These are phyloP conservation scores for Melitaea cinxia DNA, from an alignment of 1,140 invertebrate species.

Conservation along the genomic window DNA sequence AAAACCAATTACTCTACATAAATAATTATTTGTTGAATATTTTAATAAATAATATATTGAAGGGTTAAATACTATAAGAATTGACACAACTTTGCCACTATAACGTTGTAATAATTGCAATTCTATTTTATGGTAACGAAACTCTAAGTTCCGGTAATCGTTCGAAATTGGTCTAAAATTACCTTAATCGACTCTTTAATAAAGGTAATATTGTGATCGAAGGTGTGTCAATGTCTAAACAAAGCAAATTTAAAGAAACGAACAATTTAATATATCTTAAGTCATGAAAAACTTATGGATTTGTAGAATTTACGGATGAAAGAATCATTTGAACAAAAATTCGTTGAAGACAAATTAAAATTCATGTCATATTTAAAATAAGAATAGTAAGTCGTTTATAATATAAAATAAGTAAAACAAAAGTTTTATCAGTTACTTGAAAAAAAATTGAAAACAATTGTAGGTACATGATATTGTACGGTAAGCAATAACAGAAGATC, in stretches of 20 bases:
- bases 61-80: conserved; percentile 8
- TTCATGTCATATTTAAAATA: no score
- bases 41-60: conserved; percentile 21
- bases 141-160: conserved; percentile 4
- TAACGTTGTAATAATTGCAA: conserved; percentile 6
- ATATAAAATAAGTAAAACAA: no score
- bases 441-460: no score
- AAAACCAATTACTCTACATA: conserved; percentile 17
- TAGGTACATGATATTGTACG: no score
- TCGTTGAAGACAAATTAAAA: no score
- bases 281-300: no score
- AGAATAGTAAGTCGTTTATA: no score
- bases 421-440: no score
- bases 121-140: conserved; percentile 2
- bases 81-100: conserved; percentile 1
- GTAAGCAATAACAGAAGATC: no score
- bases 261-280: not conserved
- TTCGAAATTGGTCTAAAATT: conserved; percentile 2
- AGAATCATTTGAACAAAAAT: no score
- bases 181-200: conserved; percentile 1
- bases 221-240: not conserved
- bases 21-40: conserved; percentile 23
- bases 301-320: no score
- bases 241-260: not conserved
- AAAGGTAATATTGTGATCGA: not conserved